These are phyloP conservation scores for Drosophila jambulina DNA, from an alignment of 1,140 invertebrate species.

Conservation along the genomic window DNA sequence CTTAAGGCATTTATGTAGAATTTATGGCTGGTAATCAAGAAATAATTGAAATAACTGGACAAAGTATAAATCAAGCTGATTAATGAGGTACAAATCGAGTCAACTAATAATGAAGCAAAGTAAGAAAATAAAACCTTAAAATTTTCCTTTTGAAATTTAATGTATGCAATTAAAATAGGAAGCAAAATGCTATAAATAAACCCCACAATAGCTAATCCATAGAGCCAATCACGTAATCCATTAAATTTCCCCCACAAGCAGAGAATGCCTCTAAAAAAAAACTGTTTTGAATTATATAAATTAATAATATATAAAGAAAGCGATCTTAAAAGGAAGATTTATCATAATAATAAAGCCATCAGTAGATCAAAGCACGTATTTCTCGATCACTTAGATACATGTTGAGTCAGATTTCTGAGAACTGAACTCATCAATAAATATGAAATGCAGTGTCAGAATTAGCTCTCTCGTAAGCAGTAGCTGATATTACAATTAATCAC, in stretches of 20 bases:
- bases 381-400: neutral
- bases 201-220: constrained; percentile 4
- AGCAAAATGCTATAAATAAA: neutral
- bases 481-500: constrained; percentile 16
- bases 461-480: constrained; percentile 2
- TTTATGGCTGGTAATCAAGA: neutral
- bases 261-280: neutral
- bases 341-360: constrained; percentile 14
- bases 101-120: neutral
- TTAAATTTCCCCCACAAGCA: neutral
- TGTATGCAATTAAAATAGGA: neutral
- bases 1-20: neutral
- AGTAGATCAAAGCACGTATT: constrained; percentile 23
- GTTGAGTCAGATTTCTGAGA: constrained; percentile 3
- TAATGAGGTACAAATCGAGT: neutral
- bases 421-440: constrained; percentile 13
- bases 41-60: neutral
- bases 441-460: constrained; percentile 7
- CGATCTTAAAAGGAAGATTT: neutral
- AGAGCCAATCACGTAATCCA: neutral
- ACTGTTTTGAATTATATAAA: neutral
- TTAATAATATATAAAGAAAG: neutral
- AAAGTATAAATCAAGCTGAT: neutral
- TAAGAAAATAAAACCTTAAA: neutral
- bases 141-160: neutral